Evolutionary conservation across 2,113 vertebrate genomes (phyloP).

Genomic region (Heterotis niloticus): DNA sequence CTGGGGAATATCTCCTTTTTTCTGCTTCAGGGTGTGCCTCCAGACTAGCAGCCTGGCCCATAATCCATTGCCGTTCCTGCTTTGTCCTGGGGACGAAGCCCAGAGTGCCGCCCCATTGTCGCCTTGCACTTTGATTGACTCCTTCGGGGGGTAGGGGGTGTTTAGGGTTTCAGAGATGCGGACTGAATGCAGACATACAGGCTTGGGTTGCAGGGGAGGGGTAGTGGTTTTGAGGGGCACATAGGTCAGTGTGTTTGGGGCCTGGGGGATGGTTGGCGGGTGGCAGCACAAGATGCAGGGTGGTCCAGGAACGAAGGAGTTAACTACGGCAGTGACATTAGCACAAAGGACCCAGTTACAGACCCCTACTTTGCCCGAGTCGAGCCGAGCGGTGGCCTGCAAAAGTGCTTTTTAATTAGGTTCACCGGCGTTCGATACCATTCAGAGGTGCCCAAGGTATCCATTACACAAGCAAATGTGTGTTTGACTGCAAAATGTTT

Average conservation of each 20-base stretch:
- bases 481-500: constrained; percentile 20
- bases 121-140: not conserved
- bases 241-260: not conserved
- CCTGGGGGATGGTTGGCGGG: not conserved
- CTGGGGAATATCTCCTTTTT: constrained; percentile 45
- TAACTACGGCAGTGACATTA: no score
- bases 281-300: no score
- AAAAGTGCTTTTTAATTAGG: not conserved
- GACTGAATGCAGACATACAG: not conserved
- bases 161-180: not conserved
- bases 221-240: not conserved
- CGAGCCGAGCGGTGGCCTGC: not conserved
- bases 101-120: not conserved
- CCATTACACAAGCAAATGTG: constrained; percentile 21
- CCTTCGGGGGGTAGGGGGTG: not conserved
- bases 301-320: no score
- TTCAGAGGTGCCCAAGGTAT: constrained; percentile 24
- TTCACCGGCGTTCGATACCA: constrained; percentile 12
- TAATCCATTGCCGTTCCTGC: constrained; percentile 28
- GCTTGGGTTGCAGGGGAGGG: not conserved
- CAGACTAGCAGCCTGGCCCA: constrained; percentile 40
- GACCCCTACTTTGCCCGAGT: not conserved
- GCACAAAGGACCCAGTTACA: no score
- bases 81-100: constrained; percentile 37
- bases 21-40: constrained; percentile 49